These are phyloP conservation scores for Bugula neritina DNA, from an alignment of 2,888 invertebrate genomes.

Conservation along the genomic window DNA sequence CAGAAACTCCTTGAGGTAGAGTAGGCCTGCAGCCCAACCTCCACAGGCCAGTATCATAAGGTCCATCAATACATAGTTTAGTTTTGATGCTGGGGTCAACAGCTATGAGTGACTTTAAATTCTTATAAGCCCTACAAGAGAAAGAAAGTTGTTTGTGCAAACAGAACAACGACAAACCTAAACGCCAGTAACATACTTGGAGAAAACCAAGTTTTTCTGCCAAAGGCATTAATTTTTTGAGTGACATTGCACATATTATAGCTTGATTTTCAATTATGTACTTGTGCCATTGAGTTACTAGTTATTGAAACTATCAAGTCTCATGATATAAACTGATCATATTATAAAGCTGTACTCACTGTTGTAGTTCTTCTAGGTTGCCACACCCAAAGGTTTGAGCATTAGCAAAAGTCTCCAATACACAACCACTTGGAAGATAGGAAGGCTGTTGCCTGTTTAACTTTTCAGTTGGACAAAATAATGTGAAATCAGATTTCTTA, in stretches of 20 bases:
- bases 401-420: background rate
- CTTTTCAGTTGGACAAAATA: background rate
- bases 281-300: no score
- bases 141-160: background rate
- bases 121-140: background rate
- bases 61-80: constrained; percentile 20
- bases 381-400: background rate
- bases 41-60: constrained; percentile 19
- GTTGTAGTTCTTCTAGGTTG: background rate
- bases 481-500: background rate
- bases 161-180: no score
- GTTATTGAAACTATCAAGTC: no score
- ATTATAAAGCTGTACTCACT: no score
- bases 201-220: no score
- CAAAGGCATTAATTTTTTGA: no score
- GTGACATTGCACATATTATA: no score
- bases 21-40: background rate
- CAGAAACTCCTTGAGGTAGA: background rate
- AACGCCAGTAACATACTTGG: no score
- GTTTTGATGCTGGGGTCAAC: background rate
- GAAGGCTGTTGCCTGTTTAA: background rate
- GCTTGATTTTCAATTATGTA: no score
- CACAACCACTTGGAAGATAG: background rate
- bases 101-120: background rate
- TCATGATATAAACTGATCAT: no score